Conservation (phyloP, 2,888 invertebrate genomes). For the Callosobruchus maculatus region DNA sequence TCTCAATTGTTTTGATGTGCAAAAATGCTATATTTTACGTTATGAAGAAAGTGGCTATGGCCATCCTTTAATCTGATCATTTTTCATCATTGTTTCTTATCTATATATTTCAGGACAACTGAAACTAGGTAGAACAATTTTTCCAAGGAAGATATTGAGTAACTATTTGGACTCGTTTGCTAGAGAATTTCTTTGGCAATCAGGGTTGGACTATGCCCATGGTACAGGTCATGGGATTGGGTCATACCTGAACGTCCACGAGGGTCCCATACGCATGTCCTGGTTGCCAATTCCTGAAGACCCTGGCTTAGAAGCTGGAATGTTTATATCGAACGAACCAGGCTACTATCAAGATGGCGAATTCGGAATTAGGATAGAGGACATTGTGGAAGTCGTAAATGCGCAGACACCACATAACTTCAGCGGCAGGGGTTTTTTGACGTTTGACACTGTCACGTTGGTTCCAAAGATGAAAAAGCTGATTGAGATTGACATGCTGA, state of each 20-base stretch:
- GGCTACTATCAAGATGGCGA: constrained; percentile 88
- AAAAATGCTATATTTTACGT: no score
- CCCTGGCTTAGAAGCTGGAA: constrained; percentile 72
- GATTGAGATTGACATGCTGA: constrained; percentile 68
- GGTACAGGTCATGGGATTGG: constrained; percentile 96
- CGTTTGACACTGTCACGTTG: constrained; percentile 81
- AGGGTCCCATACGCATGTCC: constrained; percentile 80
- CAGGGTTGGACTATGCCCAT: constrained; percentile 86
- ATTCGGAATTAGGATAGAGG: constrained; percentile 89
- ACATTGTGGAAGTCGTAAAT: constrained; percentile 71
- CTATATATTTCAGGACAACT: not conserved
- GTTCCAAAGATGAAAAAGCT: constrained; percentile 81
- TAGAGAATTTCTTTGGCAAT: constrained; percentile 77
- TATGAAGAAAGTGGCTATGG: no score
- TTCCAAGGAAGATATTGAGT: constrained; percentile 49
- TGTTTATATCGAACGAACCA: constrained; percentile 86
- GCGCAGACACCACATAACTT: constrained; percentile 60
- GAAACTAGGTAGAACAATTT: not conserved
- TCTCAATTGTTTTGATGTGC: no score
- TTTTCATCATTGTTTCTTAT: no score
- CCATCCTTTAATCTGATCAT: no score
- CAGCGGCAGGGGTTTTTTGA: constrained; percentile 69
- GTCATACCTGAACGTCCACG: constrained; percentile 88
- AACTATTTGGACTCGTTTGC: constrained; percentile 80
- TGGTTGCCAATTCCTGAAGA: constrained; percentile 69